Evolutionary conservation across 2,888 invertebrate species (phyloP), one percentile per base, ranked within the genome.

Genomic region (Oegoconia quadripuncta): DNA sequence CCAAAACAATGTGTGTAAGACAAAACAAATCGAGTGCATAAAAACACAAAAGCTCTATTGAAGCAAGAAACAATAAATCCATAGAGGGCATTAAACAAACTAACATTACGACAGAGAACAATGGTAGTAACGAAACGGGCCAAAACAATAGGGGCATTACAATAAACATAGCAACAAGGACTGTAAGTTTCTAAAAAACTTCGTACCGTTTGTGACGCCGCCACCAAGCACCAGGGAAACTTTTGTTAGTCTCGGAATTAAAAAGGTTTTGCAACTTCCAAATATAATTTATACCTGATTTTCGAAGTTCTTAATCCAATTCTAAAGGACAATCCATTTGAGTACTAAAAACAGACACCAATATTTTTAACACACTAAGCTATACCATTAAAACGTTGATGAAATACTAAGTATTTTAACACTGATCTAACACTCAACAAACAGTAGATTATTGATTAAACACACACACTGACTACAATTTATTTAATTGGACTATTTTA

Each of bases 61-160:
- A 50, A 39, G 11, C 39, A 12, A 43, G 50, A 55, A 67, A 72
- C 64, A 75, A 71, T 69, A 70, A 60, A 62, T 61, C 41, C 42
- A 56, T 46, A 65, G 56, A 59, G 55, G 54, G 50, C 50, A 59
- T 49, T 48, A 64, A 42, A 46, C 46, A 52, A 55, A 41, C 52
- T 44, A 44, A 47, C 45, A 35, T 9, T 34, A 42, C 42, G 41
- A n/a, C n/a, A n/a, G n/a, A 47, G 52, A 61, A 74, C 68, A 65
- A 68, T 62, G 55, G 59, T 53, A 57, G 62, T 55, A 60, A 61
- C 44, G 39, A 46, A 55, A 59, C 51, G 52, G 49, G 51, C 49
- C 51, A 51, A 64, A 72, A 80, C 76, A 82, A 81, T 68, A 57
- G 58, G 46, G 48, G 62, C 70, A 70, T 74, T 74, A 71, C 73